Conservation (phyloP, 2,113 vertebrate species). For the Ploceus nigricollis region DNA sequence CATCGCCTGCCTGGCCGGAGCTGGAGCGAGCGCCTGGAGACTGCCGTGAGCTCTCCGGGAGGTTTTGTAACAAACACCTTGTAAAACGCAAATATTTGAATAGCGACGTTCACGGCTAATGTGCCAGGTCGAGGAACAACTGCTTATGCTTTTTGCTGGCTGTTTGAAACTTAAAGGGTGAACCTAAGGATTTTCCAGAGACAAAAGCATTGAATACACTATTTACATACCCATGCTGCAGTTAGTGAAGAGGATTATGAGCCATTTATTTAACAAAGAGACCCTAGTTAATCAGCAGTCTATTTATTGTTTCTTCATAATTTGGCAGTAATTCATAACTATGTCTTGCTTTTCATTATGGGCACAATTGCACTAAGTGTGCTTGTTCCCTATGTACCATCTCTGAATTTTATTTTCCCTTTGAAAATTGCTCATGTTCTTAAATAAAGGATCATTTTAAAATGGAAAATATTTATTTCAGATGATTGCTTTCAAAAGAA, state of each 20-base stretch:
- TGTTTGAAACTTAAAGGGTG: neutral
- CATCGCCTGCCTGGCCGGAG: neutral
- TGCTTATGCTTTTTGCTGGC: neutral
- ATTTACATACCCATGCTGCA: neutral
- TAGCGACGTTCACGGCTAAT: neutral
- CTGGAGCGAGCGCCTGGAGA: neutral
- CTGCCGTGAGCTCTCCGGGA: neutral
- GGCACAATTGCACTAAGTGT: neutral
- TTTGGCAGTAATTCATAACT: neutral
- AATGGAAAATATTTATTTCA: slow-evolving; percentile 2
- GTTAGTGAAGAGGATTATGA: neutral
- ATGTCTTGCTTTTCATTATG: neutral
- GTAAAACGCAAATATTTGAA: slow-evolving; percentile 31
- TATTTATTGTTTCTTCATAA: slow-evolving; percentile 8
- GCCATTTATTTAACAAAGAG: neutral
- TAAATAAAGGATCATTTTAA: neutral
- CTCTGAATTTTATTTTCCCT: slow-evolving; percentile 3
- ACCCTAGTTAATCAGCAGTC: neutral
- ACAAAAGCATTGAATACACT: neutral
- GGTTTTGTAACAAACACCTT: slow-evolving; percentile 13
- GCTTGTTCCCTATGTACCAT: neutral
- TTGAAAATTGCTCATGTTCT: neutral
- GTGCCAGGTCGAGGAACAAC: neutral
- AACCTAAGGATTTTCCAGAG: neutral
- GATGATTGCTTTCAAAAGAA: neutral